Percentiles rank a stretch among this genome's conserved stretches.
Evolutionary conservation across 1,140 invertebrate species (phyloP).

Genomic region (Paraescarpia echinospica): DNA sequence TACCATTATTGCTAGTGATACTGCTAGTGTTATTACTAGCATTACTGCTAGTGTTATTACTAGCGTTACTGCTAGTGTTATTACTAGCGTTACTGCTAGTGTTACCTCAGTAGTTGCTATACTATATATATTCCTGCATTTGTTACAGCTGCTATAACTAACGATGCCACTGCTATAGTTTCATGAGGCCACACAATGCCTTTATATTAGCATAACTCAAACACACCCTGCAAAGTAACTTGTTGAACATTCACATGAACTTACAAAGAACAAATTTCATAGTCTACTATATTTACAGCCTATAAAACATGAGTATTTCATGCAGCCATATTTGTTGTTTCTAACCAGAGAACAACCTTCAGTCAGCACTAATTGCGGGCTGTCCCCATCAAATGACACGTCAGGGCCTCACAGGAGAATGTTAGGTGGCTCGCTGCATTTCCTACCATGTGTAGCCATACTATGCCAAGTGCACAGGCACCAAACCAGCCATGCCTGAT

Average conservation of each 20-base stretch:
- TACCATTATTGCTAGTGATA: neutral
- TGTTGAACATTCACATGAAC: neutral
- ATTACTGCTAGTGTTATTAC: neutral
- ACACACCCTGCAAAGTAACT: no score
- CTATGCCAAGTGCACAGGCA: neutral
- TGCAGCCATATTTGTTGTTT: neutral
- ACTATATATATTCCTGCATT: no score
- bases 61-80: neutral
- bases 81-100: neutral
- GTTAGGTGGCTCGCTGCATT: neutral
- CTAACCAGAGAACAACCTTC: neutral
- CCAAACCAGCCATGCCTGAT: neutral
- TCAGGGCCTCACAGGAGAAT: neutral
- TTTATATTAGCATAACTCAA: neutral
- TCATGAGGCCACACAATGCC: neutral
- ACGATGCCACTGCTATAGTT: no score
- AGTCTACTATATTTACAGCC: neutral
- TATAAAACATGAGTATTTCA: neutral
- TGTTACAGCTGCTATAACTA: no score
- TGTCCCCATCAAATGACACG: neutral
- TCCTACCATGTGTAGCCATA: neutral
- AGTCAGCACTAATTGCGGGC: neutral
- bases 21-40: neutral
- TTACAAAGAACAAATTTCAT: neutral
- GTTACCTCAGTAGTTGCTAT: no score